Evolutionary conservation across 2,888 invertebrate species (phyloP).

Genomic region (Thymelicus sylvestris): DNA sequence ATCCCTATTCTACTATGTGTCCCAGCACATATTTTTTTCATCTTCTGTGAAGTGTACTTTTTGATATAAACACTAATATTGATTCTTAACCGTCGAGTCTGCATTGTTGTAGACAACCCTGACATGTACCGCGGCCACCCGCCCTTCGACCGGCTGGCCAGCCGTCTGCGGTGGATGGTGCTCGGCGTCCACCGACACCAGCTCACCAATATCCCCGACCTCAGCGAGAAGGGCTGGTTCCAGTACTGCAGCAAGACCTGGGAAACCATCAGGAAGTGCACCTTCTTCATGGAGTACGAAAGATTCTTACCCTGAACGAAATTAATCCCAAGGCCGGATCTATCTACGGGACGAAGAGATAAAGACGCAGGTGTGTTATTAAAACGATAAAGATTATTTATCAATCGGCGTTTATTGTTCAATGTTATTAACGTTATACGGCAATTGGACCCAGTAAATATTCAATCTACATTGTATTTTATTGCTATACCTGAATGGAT

Average conservation of each 20-base stretch:
- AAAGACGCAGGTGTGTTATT: slow-evolving; percentile 53
- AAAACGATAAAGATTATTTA: slow-evolving; percentile 40
- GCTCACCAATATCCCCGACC: slow-evolving; percentile 87
- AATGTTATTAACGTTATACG: slow-evolving; percentile 48
- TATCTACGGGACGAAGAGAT: slow-evolving; percentile 38
- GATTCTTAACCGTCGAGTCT: not conserved
- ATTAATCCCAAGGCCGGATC: not conserved
- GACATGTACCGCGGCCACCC: slow-evolving; percentile 86
- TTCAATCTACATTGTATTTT: slow-evolving; percentile 42
- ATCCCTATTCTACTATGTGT: no score
- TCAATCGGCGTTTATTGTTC: slow-evolving; percentile 31
- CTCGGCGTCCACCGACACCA: slow-evolving; percentile 88
- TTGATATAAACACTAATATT: no score
- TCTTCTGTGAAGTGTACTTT: no score
- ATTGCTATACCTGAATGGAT: slow-evolving; percentile 17
- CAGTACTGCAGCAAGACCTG: slow-evolving; percentile 92
- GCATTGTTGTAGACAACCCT: slow-evolving; percentile 68
- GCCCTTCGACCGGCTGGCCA: slow-evolving; percentile 86
- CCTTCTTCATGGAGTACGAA: slow-evolving; percentile 93
- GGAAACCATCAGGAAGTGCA: slow-evolving; percentile 93
- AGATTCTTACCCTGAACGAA: slow-evolving; percentile 87
- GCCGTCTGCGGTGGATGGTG: slow-evolving; percentile 88
- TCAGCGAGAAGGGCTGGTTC: slow-evolving; percentile 93
- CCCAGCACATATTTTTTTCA: no score
- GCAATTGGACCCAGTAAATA: slow-evolving; percentile 62